Evolutionary conservation across 2,113 vertebrate species (phyloP).

Genomic region (Atrichornis clamosus): DNA sequence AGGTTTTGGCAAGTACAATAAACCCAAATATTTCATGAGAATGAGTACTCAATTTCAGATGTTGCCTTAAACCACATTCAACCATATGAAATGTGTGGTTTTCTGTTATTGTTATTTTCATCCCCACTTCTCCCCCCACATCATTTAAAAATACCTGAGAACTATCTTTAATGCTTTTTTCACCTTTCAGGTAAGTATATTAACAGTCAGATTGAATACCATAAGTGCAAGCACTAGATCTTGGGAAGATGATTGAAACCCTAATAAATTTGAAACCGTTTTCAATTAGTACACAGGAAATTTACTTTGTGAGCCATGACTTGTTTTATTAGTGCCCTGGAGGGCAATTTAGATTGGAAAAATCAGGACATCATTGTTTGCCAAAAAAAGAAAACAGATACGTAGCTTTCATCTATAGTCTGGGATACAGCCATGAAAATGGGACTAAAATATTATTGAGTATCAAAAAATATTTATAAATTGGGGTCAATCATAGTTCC

Average conservation of each 20-base stretch:
- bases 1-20: neutral
- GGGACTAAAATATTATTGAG: constrained; percentile 10
- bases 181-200: constrained; percentile 9
- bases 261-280: constrained; percentile 58
- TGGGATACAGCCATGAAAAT: constrained; percentile 10
- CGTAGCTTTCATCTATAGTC: constrained; percentile 26
- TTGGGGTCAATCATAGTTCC: constrained; percentile 35
- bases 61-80: neutral
- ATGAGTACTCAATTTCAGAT: neutral
- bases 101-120: neutral
- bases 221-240: neutral
- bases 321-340: constrained; percentile 54
- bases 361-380: constrained; percentile 52
- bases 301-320: constrained; percentile 61
- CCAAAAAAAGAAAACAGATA: constrained; percentile 52
- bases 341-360: constrained; percentile 59
- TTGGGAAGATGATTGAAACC: constrained; percentile 33
- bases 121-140: fast-evolving
- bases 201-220: neutral
- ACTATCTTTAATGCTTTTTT: neutral
- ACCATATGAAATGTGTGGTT: neutral
- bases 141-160: neutral
- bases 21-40: neutral
- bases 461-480: constrained; percentile 35
- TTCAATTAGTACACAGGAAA: constrained; percentile 68